These are phyloP conservation scores for Dicentrarchus labrax DNA, from an alignment of 2,113 vertebrate genomes.

Conservation along the genomic window DNA sequence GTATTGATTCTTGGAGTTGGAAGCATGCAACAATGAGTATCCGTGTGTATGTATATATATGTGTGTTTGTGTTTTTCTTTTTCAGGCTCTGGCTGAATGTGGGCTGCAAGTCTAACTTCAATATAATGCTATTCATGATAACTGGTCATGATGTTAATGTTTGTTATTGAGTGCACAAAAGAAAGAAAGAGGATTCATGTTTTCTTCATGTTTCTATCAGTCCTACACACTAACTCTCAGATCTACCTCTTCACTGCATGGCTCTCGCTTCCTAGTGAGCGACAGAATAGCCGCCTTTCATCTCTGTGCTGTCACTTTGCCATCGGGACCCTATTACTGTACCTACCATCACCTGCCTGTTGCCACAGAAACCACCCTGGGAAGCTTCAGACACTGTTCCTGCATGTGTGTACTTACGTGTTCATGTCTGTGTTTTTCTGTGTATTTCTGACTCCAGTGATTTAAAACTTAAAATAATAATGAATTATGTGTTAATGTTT, in stretches of 20 bases:
- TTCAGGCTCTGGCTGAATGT: not conserved
- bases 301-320: constrained; percentile 40
- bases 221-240: not conserved
- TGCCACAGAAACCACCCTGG: constrained; percentile 57
- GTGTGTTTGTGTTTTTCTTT: constrained; percentile 1
- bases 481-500: not conserved
- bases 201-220: not conserved
- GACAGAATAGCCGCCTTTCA: constrained; percentile 31
- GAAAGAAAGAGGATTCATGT: not conserved
- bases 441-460: too few relatives aligned
- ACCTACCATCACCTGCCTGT: constrained; percentile 37
- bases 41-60: not conserved
- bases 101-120: not conserved
- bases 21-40: constrained; percentile 47
- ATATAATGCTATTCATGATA: not conserved
- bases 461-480: too few relatives aligned
- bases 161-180: not conserved
- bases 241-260: constrained; percentile 18
- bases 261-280: constrained; percentile 10
- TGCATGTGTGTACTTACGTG: not conserved
- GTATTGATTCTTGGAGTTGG: constrained; percentile 51
- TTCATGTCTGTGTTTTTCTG: not conserved
- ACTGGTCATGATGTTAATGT: not conserved
- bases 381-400: not conserved
- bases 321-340: constrained; percentile 46